Conservation (phyloP, 1,140 invertebrate species). For the Oreohelix idahoensis region DNA sequence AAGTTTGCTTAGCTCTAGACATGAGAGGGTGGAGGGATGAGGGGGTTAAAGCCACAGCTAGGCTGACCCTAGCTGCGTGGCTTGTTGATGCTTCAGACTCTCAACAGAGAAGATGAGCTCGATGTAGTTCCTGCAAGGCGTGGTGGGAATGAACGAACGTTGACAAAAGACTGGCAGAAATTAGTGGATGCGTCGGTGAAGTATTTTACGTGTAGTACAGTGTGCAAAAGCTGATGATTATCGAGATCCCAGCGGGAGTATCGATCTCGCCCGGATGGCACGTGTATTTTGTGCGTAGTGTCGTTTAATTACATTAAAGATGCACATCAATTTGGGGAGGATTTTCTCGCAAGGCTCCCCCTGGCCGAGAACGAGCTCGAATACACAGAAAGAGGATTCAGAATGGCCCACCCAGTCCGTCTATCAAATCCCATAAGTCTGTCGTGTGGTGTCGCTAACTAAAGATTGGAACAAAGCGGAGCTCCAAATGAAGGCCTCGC, state of each 20-base stretch:
- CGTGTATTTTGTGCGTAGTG: background rate
- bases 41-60: background rate
- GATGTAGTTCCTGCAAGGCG: background rate
- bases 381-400: background rate
- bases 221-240: background rate
- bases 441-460: background rate
- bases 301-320: slow-evolving; percentile 29
- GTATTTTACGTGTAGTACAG: background rate
- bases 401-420: background rate
- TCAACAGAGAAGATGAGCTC: background rate
- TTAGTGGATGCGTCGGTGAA: background rate
- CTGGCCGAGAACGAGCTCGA: background rate
- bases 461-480: background rate
- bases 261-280: background rate
- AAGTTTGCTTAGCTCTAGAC: background rate
- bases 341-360: slow-evolving; percentile 2
- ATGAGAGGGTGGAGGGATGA: background rate
- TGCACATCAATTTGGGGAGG: slow-evolving; percentile 19
- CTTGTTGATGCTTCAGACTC: background rate
- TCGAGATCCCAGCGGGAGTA: background rate
- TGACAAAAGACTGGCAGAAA: background rate
- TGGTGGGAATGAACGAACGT: background rate
- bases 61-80: background rate
- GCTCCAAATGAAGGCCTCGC: background rate
- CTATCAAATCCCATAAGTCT: background rate